phyloP scores from a whole-genome alignment of 2,797 vertebrate genomes.

The Clarias fuscus region DNA sequence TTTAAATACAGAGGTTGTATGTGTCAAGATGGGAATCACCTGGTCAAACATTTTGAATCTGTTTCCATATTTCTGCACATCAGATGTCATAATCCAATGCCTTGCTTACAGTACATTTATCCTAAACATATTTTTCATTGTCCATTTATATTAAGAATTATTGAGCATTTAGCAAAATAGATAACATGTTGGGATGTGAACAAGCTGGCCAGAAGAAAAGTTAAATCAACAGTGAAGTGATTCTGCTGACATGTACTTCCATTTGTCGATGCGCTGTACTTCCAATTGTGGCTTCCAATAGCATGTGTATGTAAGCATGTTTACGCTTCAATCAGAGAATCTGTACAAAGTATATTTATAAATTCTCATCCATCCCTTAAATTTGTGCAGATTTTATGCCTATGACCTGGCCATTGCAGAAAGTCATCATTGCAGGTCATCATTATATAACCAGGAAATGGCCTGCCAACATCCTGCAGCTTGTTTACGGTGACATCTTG shows the following conservation, averaged over 20 bases:
- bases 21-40: constrained; percentile 40
- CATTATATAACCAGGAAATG: constrained; percentile 73
- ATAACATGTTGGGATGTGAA: constrained; percentile 58
- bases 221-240: constrained; percentile 50
- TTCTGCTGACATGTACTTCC: constrained; percentile 50
- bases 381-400: constrained; percentile 54
- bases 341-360: no score
- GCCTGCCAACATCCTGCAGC: constrained; percentile 74
- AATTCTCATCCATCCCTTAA: constrained; percentile 46
- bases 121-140: constrained; percentile 63
- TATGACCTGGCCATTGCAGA: constrained; percentile 55
- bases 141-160: constrained; percentile 55
- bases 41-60: constrained; percentile 55
- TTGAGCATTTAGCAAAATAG: constrained; percentile 45
- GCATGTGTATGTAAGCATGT: not conserved
- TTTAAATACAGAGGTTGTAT: constrained; percentile 20
- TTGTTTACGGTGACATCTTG: constrained; percentile 76
- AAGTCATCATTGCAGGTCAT: constrained; percentile 68
- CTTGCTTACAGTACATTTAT: constrained; percentile 50
- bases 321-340: no score
- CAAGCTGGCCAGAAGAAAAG: constrained; percentile 43
- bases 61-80: constrained; percentile 56
- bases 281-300: constrained; percentile 45
- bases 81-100: constrained; percentile 52
- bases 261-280: constrained; percentile 39